Percentiles rank a stretch among this genome's conserved stretches.
phyloP scores from a whole-genome alignment of 2,797 vertebrate species.

The Silurus lanzhouensis region DNA sequence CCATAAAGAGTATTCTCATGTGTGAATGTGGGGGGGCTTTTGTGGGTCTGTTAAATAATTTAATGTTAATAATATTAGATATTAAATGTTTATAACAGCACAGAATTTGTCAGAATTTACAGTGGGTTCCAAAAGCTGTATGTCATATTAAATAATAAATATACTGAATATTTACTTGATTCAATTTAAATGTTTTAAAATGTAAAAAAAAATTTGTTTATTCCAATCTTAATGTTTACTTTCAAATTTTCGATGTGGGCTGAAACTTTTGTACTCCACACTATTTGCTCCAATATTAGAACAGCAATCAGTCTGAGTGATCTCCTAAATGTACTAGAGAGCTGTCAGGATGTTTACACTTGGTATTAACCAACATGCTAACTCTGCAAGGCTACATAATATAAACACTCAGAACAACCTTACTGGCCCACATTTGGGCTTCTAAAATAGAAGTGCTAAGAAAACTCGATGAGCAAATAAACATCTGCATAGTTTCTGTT shows the following conservation, averaged over 20 bases:
- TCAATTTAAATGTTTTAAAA: background rate
- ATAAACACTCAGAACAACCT: slow-evolving; percentile 17
- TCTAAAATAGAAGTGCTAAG: slow-evolving; percentile 25
- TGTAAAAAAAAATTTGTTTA: background rate
- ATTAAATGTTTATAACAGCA: background rate
- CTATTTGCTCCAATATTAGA: background rate
- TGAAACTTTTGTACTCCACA: background rate
- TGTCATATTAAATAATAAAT: background rate
- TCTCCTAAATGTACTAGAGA: background rate
- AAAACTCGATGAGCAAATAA: slow-evolving; percentile 26
- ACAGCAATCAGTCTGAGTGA: background rate
- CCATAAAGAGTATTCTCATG: background rate
- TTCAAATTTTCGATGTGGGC: background rate
- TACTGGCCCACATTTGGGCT: background rate
- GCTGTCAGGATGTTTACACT: slow-evolving; percentile 22
- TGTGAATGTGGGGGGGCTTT: background rate
- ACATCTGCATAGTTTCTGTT: background rate
- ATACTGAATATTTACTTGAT: background rate
- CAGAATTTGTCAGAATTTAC: too few relatives aligned
- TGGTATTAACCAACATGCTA: slow-evolving; percentile 27
- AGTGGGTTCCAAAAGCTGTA: background rate
- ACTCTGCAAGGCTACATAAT: slow-evolving; percentile 11
- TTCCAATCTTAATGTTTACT: background rate
- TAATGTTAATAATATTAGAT: background rate
- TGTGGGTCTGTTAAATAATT: too few relatives aligned